Percentiles rank a stretch among this genome's conserved stretches.
These are phyloP conservation scores for Leucoma salicis DNA, from an alignment of 2,888 invertebrate genomes.

Conservation along the genomic window DNA sequence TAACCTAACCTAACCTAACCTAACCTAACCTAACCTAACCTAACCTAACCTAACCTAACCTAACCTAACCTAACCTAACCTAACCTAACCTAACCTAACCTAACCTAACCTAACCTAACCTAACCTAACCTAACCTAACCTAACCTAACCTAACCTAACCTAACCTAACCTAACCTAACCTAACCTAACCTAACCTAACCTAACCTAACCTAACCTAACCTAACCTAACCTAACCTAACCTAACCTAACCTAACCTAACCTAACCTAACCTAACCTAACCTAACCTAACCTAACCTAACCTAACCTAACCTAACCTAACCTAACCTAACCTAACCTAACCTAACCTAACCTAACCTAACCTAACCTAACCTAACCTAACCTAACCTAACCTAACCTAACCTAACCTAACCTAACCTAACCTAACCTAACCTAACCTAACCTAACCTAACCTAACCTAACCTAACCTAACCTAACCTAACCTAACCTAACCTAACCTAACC, in stretches of 20 bases:
- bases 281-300: not conserved
- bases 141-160: constrained; percentile 3
- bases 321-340: constrained; percentile 1
- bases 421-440: constrained; percentile 4
- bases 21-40: constrained; percentile 14
- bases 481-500: constrained; percentile 5
- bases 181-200: constrained; percentile 11
- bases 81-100: constrained; percentile 11
- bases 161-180: constrained; percentile 8
- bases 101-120: constrained; percentile 15
- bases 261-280: not conserved
- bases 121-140: constrained; percentile 13
- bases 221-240: constrained; percentile 11
- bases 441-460: constrained; percentile 5
- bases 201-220: constrained; percentile 11
- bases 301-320: constrained; percentile 1
- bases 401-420: constrained; percentile 8
- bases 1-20: constrained; percentile 13
- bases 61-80: constrained; percentile 10
- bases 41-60: constrained; percentile 9
- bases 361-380: constrained; percentile 1
- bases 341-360: constrained; percentile 1
- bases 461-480: constrained; percentile 5
- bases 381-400: constrained; percentile 3
- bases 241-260: constrained; percentile 5